Percentiles rank a stretch among this genome's conserved stretches.
phyloP scores from a whole-genome alignment of 2,797 vertebrate species.

The Hyperoplus immaculatus region DNA sequence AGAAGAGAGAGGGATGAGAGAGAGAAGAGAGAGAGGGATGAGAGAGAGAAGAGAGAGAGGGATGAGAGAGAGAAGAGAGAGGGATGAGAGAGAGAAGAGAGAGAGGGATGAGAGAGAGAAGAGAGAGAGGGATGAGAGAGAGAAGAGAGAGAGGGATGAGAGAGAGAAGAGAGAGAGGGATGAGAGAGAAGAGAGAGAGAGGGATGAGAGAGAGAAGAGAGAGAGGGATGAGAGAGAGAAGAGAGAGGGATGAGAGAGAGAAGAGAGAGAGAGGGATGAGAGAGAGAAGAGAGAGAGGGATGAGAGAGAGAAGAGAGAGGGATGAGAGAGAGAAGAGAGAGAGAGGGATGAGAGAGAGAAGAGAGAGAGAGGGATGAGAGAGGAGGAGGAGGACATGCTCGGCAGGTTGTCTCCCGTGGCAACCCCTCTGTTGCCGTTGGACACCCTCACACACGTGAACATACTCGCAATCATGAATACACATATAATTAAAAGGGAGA shows the following conservation, averaged over 20 bases:
- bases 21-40: too few relatives aligned
- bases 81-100: constrained; percentile 50
- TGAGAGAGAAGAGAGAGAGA: too few relatives aligned
- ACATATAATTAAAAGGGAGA: constrained; percentile 65
- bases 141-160: constrained; percentile 65
- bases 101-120: constrained; percentile 34
- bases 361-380: constrained; percentile 65
- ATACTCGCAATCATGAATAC: constrained; percentile 73
- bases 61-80: too few relatives aligned
- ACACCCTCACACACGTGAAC: constrained; percentile 22
- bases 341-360: constrained; percentile 49
- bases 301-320: constrained; percentile 56
- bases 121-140: constrained; percentile 29
- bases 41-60: constrained; percentile 35
- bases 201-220: too few relatives aligned
- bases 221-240: too few relatives aligned
- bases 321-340: constrained; percentile 24
- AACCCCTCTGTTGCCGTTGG: constrained; percentile 68
- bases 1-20: too few relatives aligned
- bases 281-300: too few relatives aligned
- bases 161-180: constrained; percentile 17
- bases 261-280: constrained; percentile 37
- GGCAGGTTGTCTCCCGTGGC: constrained; percentile 76
- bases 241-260: too few relatives aligned
- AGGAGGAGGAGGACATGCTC: constrained; percentile 47